Base-by-base conservation (phyloP, 2,113 vertebrate genomes). In the Papio anubis region DNA sequence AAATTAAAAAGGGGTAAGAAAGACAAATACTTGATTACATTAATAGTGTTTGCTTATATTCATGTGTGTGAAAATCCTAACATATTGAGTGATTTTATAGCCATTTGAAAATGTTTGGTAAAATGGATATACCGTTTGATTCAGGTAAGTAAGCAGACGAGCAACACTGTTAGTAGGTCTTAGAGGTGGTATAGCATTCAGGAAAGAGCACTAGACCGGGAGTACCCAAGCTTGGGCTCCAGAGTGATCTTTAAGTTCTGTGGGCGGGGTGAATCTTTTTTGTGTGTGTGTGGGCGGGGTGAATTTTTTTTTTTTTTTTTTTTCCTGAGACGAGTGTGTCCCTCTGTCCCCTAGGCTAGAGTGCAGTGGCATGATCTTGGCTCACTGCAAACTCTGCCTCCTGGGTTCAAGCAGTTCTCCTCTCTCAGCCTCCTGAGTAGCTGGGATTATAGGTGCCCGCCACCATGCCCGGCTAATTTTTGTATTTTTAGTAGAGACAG, bases 1-100 rank as follows among this genome's bases (percentile, higher is more conserved):
- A 97, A 70, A 85, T 94, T 66, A 1, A 68, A 84, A 90, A 92
- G 57, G 94, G 6, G 99, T 99, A 98, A 99, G 98, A 84, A 97
- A 93, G 78, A 93, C 40, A 68, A 92, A 59, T 1, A 6, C 25
- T 0, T 8, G 68, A 81, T 96, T 95, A 88, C 57, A 82, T 82
- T 52, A 21, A 11, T 64, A 85, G 11, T 79, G 35, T 61, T 88
- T 59, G 57, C n/a, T 40, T 66, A 79, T 86, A 72, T 1, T 87
- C 11, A 30, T 72, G 25, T 91, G 35, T 92, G 64, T 64, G 68
- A 90, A 96, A 88, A 85, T 82, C 23, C 27, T 85, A 25, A 30
- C 35, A 68, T 43, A 68, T 9, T 57, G 50, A 96, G 88, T 59
- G 72, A 85, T 76, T 84, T 94, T 80, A 83, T 38, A 81, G 87